Percentiles rank a stretch among this genome's conserved stretches.
These are phyloP conservation scores for Drosophila vallismaia DNA, from an alignment of 2,888 invertebrate species.

Conservation along the genomic window DNA sequence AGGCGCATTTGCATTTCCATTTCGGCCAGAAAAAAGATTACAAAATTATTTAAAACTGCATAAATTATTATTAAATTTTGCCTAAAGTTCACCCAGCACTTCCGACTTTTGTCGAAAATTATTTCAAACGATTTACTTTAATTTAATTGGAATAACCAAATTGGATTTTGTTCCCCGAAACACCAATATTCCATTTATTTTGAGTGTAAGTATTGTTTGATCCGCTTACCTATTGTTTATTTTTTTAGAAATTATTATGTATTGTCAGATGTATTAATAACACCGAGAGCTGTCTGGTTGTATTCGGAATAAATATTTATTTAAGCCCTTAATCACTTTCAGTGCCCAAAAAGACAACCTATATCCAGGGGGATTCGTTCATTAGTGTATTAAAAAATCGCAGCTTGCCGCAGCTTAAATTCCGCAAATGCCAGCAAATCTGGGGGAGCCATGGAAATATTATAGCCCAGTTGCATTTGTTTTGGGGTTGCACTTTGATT, in stretches of 20 bases:
- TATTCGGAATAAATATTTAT: background rate
- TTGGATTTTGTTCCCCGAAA: background rate
- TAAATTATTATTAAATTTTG: slow-evolving; percentile 16
- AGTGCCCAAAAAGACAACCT: no score
- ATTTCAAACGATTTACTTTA: background rate
- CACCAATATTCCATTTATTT: background rate
- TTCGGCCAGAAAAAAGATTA: slow-evolving; percentile 13
- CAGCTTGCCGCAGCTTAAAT: slow-evolving; percentile 23
- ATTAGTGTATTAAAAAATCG: background rate
- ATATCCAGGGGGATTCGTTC: background rate
- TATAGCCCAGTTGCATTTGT: slow-evolving; percentile 13
- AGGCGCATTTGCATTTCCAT: slow-evolving; percentile 17
- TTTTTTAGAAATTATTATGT: background rate
- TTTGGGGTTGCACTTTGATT: slow-evolving; percentile 22
- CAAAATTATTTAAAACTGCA: slow-evolving; percentile 14
- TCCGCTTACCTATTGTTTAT: no score
- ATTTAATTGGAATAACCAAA: background rate
- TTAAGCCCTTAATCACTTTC: background rate
- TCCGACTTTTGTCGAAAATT: background rate
- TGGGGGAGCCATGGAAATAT: background rate
- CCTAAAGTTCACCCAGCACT: background rate
- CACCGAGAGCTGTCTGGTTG: background rate
- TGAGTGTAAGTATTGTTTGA: background rate
- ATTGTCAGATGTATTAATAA: background rate
- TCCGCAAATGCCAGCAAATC: slow-evolving; percentile 33